Conservation (phyloP, 2,888 invertebrate species). For the Colletes collaris region DNA sequence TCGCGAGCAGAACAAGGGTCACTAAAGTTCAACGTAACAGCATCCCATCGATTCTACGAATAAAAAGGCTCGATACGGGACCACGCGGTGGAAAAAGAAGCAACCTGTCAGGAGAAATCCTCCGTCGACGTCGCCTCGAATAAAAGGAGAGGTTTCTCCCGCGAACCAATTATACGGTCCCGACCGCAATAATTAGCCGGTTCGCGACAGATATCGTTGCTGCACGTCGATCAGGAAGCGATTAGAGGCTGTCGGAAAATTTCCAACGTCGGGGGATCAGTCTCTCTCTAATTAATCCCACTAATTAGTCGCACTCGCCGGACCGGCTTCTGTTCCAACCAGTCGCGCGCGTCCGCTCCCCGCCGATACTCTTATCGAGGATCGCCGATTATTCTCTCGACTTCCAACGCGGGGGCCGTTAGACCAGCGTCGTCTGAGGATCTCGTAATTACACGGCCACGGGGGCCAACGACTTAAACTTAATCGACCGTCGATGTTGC, state of each 20-base stretch:
- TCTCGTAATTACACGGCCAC: slow-evolving; percentile 62
- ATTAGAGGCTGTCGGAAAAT: slow-evolving; percentile 47
- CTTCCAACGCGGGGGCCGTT: slow-evolving; percentile 17
- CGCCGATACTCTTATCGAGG: slow-evolving; percentile 42
- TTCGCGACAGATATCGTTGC: slow-evolving; percentile 23
- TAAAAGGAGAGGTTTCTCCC: not conserved
- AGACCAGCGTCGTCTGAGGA: slow-evolving; percentile 48
- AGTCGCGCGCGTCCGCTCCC: not conserved
- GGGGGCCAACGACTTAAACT: slow-evolving; percentile 55
- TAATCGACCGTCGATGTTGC: slow-evolving; percentile 70
- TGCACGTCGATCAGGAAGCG: slow-evolving; percentile 28
- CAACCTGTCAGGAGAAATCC: too few relatives aligned
- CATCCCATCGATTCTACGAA: slow-evolving; percentile 18
- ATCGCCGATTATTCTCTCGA: slow-evolving; percentile 44
- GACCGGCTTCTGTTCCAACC: slow-evolving; percentile 10
- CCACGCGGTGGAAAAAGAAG: too few relatives aligned
- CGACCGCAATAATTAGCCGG: slow-evolving; percentile 29
- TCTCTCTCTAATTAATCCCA: slow-evolving; percentile 49
- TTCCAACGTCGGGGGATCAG: slow-evolving; percentile 34
- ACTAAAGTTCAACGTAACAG: too few relatives aligned
- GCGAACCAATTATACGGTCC: not conserved
- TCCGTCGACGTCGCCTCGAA: not conserved
- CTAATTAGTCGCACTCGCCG: slow-evolving; percentile 46
- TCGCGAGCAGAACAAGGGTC: too few relatives aligned
- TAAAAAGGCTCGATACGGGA: not conserved